phyloP scores from a whole-genome alignment of 2,888 invertebrate species.

The Drosophila fulvimacula region DNA sequence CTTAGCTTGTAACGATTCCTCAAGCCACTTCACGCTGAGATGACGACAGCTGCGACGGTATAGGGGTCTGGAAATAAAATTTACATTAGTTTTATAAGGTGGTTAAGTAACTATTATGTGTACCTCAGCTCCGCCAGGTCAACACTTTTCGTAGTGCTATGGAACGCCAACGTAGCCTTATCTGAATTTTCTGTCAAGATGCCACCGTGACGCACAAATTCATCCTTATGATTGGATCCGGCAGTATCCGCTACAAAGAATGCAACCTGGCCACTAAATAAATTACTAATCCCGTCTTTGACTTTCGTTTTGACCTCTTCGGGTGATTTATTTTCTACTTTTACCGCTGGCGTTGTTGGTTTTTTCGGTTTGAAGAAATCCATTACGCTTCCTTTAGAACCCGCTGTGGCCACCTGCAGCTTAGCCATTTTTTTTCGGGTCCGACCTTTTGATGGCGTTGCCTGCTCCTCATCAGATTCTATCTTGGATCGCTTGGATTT shows the following conservation, averaged over 20 bases:
- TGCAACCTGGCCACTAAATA: slow-evolving; percentile 69
- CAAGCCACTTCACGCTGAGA: slow-evolving; percentile 78
- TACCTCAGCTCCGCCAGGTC: slow-evolving; percentile 67
- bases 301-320: not conserved
- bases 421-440: slow-evolving; percentile 50
- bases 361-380: slow-evolving; percentile 60
- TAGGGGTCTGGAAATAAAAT: slow-evolving; percentile 58
- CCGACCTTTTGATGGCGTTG: not conserved
- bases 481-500: slow-evolving; percentile 33
- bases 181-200: slow-evolving; percentile 61
- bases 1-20: slow-evolving; percentile 67
- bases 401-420: not conserved
- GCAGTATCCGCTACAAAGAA: slow-evolving; percentile 57
- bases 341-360: not conserved
- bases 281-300: slow-evolving; percentile 31
- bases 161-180: slow-evolving; percentile 73
- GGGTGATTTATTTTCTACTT: not conserved
- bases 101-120: not conserved
- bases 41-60: slow-evolving; percentile 79
- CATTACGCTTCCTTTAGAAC: slow-evolving; percentile 38
- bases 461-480: slow-evolving; percentile 36
- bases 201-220: slow-evolving; percentile 76
- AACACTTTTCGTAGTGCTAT: slow-evolving; percentile 33
- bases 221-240: slow-evolving; percentile 25
- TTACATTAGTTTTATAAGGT: not conserved